Evolutionary conservation across 1,140 invertebrate species (phyloP).

Genomic region (Adelges cooleyi): DNA sequence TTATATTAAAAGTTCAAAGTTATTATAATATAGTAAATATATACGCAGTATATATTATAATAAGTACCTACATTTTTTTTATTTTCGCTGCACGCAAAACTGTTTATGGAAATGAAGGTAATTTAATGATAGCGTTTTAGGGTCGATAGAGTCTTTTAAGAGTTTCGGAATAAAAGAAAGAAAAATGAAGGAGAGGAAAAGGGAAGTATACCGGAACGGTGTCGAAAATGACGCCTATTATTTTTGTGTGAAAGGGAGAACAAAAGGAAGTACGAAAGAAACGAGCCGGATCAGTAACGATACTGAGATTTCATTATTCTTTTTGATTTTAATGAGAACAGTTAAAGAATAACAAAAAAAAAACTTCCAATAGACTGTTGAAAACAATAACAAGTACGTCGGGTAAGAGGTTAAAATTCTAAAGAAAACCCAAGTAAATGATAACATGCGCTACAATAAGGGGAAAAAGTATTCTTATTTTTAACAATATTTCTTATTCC

Average conservation of each 20-base stretch:
- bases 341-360: conserved; percentile 9
- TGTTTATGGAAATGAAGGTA: conserved; percentile 24
- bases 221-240: neutral
- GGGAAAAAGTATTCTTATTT: too few species aligned
- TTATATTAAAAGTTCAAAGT: too few species aligned
- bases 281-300: conserved; percentile 14
- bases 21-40: too few species aligned
- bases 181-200: too few species aligned
- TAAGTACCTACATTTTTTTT: too few species aligned
- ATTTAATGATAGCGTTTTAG: neutral
- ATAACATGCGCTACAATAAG: too few species aligned
- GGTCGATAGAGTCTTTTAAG: too few species aligned
- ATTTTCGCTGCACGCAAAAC: conserved; percentile 10
- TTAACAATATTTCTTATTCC: too few species aligned
- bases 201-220: too few species aligned
- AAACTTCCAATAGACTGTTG: neutral
- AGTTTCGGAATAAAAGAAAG: too few species aligned
- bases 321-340: conserved; percentile 27
- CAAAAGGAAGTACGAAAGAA: conserved; percentile 7
- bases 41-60: too few species aligned
- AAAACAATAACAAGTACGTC: conserved; percentile 1
- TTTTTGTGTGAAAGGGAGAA: conserved; percentile 3
- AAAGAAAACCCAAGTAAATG: neutral
- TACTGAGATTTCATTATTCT: neutral
- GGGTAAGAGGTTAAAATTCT: neutral